Evolutionary conservation across 2,113 vertebrate genomes (phyloP), one percentile per base, ranked within the genome.

Genomic region (Poeciliopsis prolifica): DNA sequence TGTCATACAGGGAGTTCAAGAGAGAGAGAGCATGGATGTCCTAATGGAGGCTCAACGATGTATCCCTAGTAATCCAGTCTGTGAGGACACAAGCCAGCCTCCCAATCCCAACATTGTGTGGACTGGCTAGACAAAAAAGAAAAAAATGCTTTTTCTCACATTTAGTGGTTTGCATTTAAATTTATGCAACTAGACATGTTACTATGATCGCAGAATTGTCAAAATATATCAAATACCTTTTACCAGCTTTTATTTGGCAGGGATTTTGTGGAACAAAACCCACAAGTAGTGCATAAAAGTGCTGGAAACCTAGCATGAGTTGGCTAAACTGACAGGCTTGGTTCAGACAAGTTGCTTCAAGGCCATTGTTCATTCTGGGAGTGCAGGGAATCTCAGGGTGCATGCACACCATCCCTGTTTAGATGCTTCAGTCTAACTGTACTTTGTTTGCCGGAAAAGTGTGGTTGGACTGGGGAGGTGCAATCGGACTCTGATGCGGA

Each of bases 1-100:
- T 87, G 84, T 91, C 80, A 85, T 86, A 78, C 79, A 11, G 14
- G 77, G 86, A 82, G 83, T 9, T 29, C 68, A 48, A 66, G 63
- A 54, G 48, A 54, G 48, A 30, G 30, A 30, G 30, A 30, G 19
- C 6, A 17, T 88, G 78, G 78, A 87, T 91, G 90, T 91, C 88
- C 87, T 92, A 86, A 91, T 90, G 88, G 88, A 88, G 80, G 77
- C 68, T 83, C 80, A 65, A 84, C n/a, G 76, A 2, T 58, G 77
- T 81, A 81, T 83, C 88, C 72, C 40, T 78, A 84, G 83, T 88
- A 77, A 90, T 84, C 69, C 3, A 14, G 79, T 84, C 83, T 82
- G 75, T 70, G 40, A 85, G 77, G 79, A 88, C 68, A 79, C 71
- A 61, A 51, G 35, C 61, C 79, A 79, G 83, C 83, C 77, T 84